Evolutionary conservation across 2,888 invertebrate species (phyloP).

Genomic region (Drosophila melanosoma): DNA sequence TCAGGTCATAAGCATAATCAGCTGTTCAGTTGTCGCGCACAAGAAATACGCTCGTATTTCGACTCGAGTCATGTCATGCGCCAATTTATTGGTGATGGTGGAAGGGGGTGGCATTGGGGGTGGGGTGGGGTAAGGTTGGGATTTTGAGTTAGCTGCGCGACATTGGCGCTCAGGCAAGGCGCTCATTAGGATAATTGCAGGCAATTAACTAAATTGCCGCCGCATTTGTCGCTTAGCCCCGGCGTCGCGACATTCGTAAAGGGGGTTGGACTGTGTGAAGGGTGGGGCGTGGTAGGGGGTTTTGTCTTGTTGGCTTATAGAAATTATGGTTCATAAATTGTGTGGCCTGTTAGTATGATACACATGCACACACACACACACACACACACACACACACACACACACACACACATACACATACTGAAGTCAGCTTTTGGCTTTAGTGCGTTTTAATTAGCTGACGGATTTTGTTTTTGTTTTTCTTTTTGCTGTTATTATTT

Average conservation of each 20-base stretch:
- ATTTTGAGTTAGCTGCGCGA: constrained; percentile 36
- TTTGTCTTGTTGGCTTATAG: constrained; percentile 54
- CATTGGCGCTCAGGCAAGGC: constrained; percentile 70
- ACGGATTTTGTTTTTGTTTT: constrained; percentile 40
- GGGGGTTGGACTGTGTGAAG: constrained; percentile 5
- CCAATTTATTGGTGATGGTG: constrained; percentile 22
- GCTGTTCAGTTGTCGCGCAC: constrained; percentile 34
- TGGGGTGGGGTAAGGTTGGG: not conserved
- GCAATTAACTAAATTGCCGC: constrained; percentile 84
- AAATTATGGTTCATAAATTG: constrained; percentile 80
- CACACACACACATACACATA: constrained; percentile 7
- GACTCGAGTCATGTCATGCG: constrained; percentile 43
- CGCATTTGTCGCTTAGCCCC: constrained; percentile 81
- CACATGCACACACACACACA: constrained; percentile 15
- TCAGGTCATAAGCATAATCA: constrained; percentile 81
- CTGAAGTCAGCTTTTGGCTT: constrained; percentile 29
- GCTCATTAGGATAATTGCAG: constrained; percentile 84
- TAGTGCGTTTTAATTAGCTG: constrained; percentile 80
- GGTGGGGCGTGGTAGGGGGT: constrained; percentile 1
- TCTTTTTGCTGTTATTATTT: constrained; percentile 22
- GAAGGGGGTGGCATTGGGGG: not conserved
- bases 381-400: constrained; percentile 2
- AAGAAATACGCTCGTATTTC: constrained; percentile 56
- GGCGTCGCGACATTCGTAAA: constrained; percentile 37
- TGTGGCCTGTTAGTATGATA: constrained; percentile 52